Conservation (phyloP, 1,140 invertebrate genomes). For the Popillia japonica region DNA sequence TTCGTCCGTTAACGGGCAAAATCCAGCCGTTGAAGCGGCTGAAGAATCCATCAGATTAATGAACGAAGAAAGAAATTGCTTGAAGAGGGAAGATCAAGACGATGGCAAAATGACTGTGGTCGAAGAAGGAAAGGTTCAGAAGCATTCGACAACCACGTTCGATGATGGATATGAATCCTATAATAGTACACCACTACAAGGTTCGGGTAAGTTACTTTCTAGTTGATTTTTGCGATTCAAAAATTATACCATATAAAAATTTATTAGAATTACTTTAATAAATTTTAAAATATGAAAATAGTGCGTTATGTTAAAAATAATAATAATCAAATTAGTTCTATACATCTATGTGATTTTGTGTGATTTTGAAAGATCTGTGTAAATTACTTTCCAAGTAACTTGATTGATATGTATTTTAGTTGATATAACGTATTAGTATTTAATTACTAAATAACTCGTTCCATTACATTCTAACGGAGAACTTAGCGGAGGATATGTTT, state of each 20-base stretch:
- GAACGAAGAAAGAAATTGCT: slow-evolving; percentile 34
- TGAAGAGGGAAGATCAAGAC: slow-evolving; percentile 36
- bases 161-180: slow-evolving; percentile 65
- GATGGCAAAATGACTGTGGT: slow-evolving; percentile 36
- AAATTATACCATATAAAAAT: not conserved
- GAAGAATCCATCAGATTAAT: slow-evolving; percentile 25
- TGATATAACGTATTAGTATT: too few relatives aligned
- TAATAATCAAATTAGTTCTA: too few relatives aligned
- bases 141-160: slow-evolving; percentile 57
- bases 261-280: not conserved
- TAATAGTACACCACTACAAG: slow-evolving; percentile 63
- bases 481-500: too few relatives aligned
- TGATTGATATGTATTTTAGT: too few relatives aligned
- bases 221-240: not conserved
- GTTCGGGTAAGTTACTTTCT: slow-evolving; percentile 62
- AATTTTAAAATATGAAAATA: too few relatives aligned
- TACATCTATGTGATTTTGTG: too few relatives aligned
- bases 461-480: too few relatives aligned
- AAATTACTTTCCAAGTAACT: too few relatives aligned
- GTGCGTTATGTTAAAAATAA: too few relatives aligned
- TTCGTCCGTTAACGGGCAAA: not conserved
- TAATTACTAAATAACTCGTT: too few relatives aligned
- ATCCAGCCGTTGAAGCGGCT: not conserved
- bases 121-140: slow-evolving; percentile 43
- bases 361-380: too few relatives aligned